These are phyloP conservation scores for Diplolepis rosae DNA, from an alignment of 2,888 invertebrate genomes.

Conservation along the genomic window DNA sequence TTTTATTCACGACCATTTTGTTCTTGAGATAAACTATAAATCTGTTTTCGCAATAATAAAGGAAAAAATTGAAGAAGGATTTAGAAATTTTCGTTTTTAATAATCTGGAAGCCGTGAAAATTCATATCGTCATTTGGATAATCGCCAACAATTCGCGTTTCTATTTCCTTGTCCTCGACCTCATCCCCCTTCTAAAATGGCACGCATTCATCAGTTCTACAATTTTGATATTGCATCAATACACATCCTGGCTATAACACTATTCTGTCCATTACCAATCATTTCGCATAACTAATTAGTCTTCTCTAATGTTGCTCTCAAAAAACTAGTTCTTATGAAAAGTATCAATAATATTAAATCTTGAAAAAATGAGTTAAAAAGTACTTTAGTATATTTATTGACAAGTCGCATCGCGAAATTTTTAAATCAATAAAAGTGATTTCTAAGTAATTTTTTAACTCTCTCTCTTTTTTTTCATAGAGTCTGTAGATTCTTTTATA, in stretches of 20 bases:
- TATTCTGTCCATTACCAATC: slow-evolving; percentile 13
- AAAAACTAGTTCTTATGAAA: background rate
- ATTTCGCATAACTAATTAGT: background rate
- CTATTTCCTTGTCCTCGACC: slow-evolving; percentile 40
- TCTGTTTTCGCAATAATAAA: background rate
- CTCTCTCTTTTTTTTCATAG: no score
- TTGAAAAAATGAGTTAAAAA: no score
- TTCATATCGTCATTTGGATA: slow-evolving; percentile 53
- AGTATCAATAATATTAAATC: no score
- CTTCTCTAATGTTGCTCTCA: slow-evolving; percentile 22
- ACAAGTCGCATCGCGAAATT: background rate
- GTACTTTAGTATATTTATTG: background rate
- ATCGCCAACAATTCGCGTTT: slow-evolving; percentile 44
- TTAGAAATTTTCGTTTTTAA: no score
- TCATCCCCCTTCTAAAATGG: slow-evolving; percentile 34
- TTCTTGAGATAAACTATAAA: background rate
- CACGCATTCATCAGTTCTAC: slow-evolving; percentile 21
- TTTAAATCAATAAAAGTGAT: background rate
- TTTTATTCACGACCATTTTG: background rate
- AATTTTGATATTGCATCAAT: slow-evolving; percentile 19
- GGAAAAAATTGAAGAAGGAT: background rate
- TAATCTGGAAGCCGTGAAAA: no score
- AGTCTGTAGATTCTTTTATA: background rate
- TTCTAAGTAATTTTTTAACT: background rate
- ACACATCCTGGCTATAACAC: slow-evolving; percentile 4